phyloP scores from a whole-genome alignment of 92 coral and sea anemone species.

The Zoanthus gigantus region DNA sequence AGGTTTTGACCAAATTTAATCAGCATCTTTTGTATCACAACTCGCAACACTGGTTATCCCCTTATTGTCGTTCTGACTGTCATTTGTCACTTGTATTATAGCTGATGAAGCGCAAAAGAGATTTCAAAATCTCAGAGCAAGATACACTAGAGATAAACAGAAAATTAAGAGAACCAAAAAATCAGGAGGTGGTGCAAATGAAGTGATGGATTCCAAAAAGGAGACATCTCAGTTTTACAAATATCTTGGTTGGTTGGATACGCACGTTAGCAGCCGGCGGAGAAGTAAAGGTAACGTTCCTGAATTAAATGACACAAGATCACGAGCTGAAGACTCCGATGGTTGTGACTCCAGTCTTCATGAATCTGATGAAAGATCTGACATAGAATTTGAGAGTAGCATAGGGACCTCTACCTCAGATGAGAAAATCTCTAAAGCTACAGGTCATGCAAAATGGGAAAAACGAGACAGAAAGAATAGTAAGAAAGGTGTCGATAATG shows the following conservation, averaged over 20 bases:
- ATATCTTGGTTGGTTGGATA: conserved; percentile 60
- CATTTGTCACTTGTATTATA: background rate
- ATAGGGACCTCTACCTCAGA: conserved; percentile 47
- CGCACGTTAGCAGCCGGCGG: conserved; percentile 12
- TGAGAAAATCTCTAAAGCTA: conserved; percentile 37
- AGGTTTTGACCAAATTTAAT: background rate
- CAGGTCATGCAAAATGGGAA: conserved; percentile 23
- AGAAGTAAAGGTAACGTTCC: conserved; percentile 40
- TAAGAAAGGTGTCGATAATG: conserved; percentile 30
- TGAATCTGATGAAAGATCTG: conserved; percentile 44
- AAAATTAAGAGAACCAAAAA: conserved; percentile 15
- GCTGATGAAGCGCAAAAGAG: conserved; percentile 24
- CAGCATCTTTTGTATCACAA: background rate
- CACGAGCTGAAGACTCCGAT: conserved; percentile 37
- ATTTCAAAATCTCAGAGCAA: conserved; percentile 25
- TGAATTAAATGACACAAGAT: background rate
- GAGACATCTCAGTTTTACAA: conserved; percentile 45
- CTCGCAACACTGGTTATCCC: background rate
- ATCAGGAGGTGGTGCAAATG: conserved; percentile 42
- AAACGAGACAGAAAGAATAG: conserved; percentile 7
- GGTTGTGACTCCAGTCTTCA: conserved; percentile 32
- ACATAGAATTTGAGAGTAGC: background rate
- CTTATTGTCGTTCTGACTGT: background rate
- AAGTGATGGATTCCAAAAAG: conserved; percentile 43
- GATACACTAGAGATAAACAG: conserved; percentile 28